These are phyloP conservation scores for Anoplopoma fimbria DNA, from an alignment of 2,113 vertebrate genomes.

Conservation along the genomic window DNA sequence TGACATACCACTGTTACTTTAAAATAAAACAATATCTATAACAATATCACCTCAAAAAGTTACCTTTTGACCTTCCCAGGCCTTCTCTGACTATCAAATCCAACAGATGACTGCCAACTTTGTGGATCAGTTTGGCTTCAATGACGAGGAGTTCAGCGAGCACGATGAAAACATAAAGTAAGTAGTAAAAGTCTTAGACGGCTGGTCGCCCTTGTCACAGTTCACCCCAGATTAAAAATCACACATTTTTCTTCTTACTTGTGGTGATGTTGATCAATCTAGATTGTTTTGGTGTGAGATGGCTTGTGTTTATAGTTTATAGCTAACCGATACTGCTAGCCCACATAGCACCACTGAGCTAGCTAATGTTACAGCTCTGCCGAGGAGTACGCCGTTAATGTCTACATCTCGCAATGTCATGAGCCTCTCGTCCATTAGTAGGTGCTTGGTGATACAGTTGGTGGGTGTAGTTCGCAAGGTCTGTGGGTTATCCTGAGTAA, in stretches of 20 bases:
- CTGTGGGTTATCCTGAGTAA: background rate
- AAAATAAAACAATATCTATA: background rate
- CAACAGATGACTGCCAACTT: constrained; percentile 99
- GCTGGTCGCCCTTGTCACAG: background rate
- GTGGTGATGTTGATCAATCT: background rate
- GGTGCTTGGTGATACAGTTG: background rate
- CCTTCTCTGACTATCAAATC: constrained; percentile 98
- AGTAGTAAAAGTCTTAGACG: constrained; percentile 31
- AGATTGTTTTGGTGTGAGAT: background rate
- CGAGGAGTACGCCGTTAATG: background rate
- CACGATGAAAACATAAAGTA: constrained; percentile 97
- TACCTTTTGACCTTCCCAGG: constrained; percentile 75
- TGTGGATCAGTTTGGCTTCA: constrained; percentile 98
- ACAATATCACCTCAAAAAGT: background rate
- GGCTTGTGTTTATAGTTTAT: background rate
- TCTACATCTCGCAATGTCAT: background rate
- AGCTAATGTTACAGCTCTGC: background rate
- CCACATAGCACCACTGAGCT: background rate
- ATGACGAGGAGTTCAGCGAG: constrained; percentile 96
- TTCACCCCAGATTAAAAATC: background rate
- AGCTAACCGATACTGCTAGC: background rate
- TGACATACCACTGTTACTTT: background rate
- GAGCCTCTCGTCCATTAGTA: background rate
- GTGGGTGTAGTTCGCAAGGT: background rate
- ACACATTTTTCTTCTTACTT: background rate